A percentile compares a stretch with the other conserved stretches of the same genome.
These are phyloP conservation scores for Conus canariensis DNA, from an alignment of 2,888 invertebrate genomes.

Conservation along the genomic window DNA sequence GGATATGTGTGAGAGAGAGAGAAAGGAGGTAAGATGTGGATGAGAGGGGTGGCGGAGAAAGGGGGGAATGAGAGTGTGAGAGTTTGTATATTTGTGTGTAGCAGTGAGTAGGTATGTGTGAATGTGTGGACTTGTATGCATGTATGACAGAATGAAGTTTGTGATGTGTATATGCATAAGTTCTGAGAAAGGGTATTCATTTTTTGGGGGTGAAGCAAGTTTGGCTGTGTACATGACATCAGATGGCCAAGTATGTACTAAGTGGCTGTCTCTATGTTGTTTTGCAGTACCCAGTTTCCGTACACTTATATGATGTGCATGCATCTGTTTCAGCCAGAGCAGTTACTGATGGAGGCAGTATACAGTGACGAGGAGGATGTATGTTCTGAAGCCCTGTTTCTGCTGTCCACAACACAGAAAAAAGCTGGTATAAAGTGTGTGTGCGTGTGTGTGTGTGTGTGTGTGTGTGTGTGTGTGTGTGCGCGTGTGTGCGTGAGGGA, in stretches of 20 bases:
- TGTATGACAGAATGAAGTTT: not conserved
- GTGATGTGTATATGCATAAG: too few species aligned
- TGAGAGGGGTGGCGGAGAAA: too few species aligned
- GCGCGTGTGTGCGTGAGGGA: not conserved
- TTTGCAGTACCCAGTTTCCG: too few species aligned
- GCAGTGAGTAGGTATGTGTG: not conserved
- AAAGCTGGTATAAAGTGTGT: slow-evolving; percentile 67
- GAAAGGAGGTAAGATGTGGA: too few species aligned
- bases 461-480: not conserved
- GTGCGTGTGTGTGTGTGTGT: not conserved
- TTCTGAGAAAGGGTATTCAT: too few species aligned
- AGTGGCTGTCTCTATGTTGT: too few species aligned
- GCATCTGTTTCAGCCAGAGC: slow-evolving; percentile 51
- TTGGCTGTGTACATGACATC: too few species aligned
- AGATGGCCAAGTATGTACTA: too few species aligned
- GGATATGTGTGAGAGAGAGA: too few species aligned
- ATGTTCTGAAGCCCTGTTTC: slow-evolving; percentile 67
- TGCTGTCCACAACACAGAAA: slow-evolving; percentile 71
- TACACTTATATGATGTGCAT: not conserved
- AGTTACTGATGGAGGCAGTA: slow-evolving; percentile 61
- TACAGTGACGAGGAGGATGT: slow-evolving; percentile 66
- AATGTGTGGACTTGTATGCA: not conserved
- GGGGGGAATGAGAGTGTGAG: too few species aligned
- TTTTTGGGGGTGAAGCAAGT: too few species aligned
- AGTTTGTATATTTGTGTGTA: too few species aligned